phyloP scores from a whole-genome alignment of 2,888 invertebrate species.

The Hyposoter didymator region DNA sequence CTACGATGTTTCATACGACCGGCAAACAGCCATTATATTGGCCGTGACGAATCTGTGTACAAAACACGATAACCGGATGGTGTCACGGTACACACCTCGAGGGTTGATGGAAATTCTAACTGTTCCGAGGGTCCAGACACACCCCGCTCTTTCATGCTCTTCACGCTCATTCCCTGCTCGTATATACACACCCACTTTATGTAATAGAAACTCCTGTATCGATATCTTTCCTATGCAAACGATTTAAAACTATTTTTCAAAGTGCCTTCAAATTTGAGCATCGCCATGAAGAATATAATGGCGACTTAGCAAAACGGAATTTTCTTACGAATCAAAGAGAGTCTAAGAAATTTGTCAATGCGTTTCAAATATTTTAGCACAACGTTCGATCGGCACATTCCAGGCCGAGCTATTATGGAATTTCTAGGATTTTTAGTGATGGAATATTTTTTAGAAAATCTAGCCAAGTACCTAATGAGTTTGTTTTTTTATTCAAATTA shows the following conservation, averaged over 20 bases:
- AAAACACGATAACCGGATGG: slow-evolving; percentile 80
- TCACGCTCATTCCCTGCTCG: slow-evolving; percentile 34
- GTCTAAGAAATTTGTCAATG: background rate
- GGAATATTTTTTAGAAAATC: background rate
- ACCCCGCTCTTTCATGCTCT: slow-evolving; percentile 58
- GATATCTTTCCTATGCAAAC: background rate
- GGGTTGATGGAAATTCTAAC: slow-evolving; percentile 37
- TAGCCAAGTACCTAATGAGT: background rate
- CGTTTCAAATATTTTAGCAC: background rate
- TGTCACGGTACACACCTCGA: slow-evolving; percentile 74
- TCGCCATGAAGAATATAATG: background rate
- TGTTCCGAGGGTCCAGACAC: slow-evolving; percentile 54
- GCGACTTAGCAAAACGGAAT: background rate
- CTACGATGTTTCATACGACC: slow-evolving; percentile 61
- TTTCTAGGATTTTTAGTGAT: background rate
- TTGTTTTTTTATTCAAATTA: background rate
- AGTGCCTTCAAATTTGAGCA: background rate
- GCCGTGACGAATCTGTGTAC: slow-evolving; percentile 81
- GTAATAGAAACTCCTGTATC: background rate
- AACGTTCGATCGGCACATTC: background rate
- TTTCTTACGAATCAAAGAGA: background rate
- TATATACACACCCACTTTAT: background rate
- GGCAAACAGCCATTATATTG: slow-evolving; percentile 81
- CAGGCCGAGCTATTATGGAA: background rate
- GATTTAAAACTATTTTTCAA: background rate